Percentiles rank a stretch among this genome's conserved stretches.
phyloP scores from a whole-genome alignment of 1,140 invertebrate genomes.

The Octopus bimaculoides region DNA sequence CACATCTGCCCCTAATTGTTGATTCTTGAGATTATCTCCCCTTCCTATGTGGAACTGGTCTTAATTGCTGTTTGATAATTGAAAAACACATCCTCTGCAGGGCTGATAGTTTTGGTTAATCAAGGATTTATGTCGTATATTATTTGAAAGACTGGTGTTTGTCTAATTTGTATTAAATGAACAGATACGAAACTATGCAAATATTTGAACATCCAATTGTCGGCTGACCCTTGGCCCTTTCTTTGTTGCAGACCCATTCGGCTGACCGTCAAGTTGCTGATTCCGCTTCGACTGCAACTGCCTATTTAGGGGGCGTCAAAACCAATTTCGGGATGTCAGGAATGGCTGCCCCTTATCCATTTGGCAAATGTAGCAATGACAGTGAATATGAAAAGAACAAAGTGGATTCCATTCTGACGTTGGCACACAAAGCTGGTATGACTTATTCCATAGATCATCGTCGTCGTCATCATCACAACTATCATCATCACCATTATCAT shows the following conservation, averaged over 20 bases:
- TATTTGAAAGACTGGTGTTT: no score
- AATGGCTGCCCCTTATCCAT: conserved; percentile 68
- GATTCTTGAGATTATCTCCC: no score
- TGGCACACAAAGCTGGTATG: conserved; percentile 64
- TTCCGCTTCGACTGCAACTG: conserved; percentile 83
- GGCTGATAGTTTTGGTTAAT: no score
- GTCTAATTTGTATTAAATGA: no score
- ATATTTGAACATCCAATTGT: no score
- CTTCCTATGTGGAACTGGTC: no score
- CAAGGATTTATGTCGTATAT: no score
- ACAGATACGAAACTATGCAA: no score
- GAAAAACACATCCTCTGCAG: no score
- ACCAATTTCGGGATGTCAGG: conserved; percentile 77
- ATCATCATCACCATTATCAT: conserved; percentile 12
- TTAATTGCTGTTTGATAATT: no score
- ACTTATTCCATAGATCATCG: conserved; percentile 50
- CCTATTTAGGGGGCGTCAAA: conserved; percentile 81
- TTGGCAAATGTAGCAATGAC: conserved; percentile 45
- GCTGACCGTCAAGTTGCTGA: conserved; percentile 85
- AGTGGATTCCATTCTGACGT: conserved; percentile 67
- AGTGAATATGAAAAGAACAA: conserved; percentile 33
- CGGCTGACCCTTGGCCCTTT: no score
- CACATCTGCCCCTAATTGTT: no score
- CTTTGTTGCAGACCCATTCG: conserved; percentile 76
- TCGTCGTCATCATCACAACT: conserved; percentile 67